These are phyloP conservation scores for Epinotia bilunana DNA, from an alignment of 2,888 invertebrate species.

Conservation along the genomic window DNA sequence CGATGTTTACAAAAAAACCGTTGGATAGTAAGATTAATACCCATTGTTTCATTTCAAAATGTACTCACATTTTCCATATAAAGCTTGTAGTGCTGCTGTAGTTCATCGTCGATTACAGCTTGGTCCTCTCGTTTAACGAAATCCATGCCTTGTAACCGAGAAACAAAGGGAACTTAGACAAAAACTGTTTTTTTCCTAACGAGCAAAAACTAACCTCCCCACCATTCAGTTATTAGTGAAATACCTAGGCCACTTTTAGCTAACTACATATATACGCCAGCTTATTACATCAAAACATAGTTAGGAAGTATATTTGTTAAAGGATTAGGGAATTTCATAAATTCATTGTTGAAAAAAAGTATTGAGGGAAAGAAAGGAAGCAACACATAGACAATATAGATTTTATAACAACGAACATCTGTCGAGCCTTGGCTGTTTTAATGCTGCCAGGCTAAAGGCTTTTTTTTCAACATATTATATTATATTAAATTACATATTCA, in stretches of 20 bases:
- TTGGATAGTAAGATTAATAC: neutral
- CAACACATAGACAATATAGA: conserved; percentile 66
- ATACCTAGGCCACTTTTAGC: neutral
- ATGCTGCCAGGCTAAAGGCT: conserved; percentile 14
- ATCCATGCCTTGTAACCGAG: conserved; percentile 64
- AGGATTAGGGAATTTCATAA: conserved; percentile 17
- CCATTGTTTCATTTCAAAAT: neutral
- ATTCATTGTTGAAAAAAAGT: conserved; percentile 36
- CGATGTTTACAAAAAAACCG: conserved; percentile 18
- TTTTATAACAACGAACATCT: conserved; percentile 70
- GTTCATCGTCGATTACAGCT: conserved; percentile 70
- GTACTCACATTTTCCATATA: conserved; percentile 75
- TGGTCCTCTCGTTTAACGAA: conserved; percentile 78
- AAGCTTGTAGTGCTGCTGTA: conserved; percentile 62
- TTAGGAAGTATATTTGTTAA: neutral
- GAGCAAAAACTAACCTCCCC: conserved; percentile 69
- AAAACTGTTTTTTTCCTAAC: conserved; percentile 55
- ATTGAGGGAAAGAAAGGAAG: conserved; percentile 71
- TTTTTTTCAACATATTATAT: neutral
- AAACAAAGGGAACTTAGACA: conserved; percentile 46
- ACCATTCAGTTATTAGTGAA: conserved; percentile 21
- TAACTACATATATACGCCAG: conserved; percentile 49
- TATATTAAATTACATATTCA: neutral
- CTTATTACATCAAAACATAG: conserved; percentile 49
- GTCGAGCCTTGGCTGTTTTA: conserved; percentile 47